These are phyloP conservation scores for Poecilobothrus nobilitatus DNA, from an alignment of 2,888 invertebrate genomes.

Conservation along the genomic window DNA sequence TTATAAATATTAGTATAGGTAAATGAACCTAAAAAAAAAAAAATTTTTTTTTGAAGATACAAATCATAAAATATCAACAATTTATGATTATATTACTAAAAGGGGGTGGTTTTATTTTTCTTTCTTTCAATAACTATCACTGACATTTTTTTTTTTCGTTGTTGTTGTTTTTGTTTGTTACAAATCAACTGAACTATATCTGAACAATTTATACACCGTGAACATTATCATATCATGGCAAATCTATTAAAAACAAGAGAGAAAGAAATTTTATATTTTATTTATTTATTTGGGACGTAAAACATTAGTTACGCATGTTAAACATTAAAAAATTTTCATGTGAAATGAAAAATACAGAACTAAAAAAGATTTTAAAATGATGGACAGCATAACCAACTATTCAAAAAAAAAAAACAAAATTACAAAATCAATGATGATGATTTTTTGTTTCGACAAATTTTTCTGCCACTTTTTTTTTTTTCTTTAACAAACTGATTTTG, in stretches of 20 bases:
- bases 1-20: not conserved
- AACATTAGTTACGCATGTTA: constrained; percentile 4
- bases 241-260: not conserved
- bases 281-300: constrained; percentile 3
- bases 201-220: too few species aligned
- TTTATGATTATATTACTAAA: not conserved
- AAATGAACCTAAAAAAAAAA: not conserved
- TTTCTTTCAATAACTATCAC: too few species aligned
- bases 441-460: too few species aligned
- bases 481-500: too few species aligned
- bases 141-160: not conserved
- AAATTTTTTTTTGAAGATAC: not conserved
- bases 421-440: too few species aligned
- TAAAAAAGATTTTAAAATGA: not conserved
- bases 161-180: not conserved
- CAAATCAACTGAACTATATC: not conserved
- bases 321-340: not conserved
- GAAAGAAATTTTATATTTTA: not conserved
- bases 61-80: not conserved
- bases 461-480: too few species aligned
- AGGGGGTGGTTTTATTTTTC: too few species aligned
- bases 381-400: not conserved
- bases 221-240: not conserved
- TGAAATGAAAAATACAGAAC: too few species aligned
- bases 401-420: too few species aligned